Conservation (phyloP, 2,113 vertebrate species). For the Thunnus thynnus region DNA sequence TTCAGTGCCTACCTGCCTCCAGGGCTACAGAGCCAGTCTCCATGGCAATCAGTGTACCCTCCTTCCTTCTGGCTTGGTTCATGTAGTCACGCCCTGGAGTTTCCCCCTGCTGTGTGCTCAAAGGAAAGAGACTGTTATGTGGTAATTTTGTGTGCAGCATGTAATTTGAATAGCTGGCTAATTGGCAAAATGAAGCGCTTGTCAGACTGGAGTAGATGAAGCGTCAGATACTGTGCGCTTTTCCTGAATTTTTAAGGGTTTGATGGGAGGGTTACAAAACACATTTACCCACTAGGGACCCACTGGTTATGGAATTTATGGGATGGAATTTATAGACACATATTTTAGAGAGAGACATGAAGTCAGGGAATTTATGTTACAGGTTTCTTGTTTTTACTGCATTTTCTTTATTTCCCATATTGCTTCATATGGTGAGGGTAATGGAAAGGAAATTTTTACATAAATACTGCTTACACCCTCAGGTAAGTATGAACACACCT, state of each 20-base stretch:
- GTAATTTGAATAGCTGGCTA: slow-evolving; percentile 65
- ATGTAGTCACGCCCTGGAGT: slow-evolving; percentile 57
- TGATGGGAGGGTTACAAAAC: slow-evolving; percentile 8
- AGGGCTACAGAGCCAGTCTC: background rate
- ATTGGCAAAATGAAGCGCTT: slow-evolving; percentile 49
- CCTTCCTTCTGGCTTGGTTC: slow-evolving; percentile 29
- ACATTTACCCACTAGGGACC: background rate
- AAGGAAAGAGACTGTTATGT: slow-evolving; percentile 65
- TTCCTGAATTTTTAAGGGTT: background rate
- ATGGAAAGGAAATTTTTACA: background rate
- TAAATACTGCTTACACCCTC: background rate
- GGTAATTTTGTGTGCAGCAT: slow-evolving; percentile 57
- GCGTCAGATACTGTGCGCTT: slow-evolving; percentile 8
- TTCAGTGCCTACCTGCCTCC: slow-evolving; percentile 7
- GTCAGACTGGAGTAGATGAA: slow-evolving; percentile 40
- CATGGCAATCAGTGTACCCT: slow-evolving; percentile 28
- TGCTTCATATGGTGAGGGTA: too few relatives aligned
- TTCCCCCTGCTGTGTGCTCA: slow-evolving; percentile 46
- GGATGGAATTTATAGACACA: background rate
- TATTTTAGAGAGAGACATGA: slow-evolving; percentile 2
- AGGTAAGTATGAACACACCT: slow-evolving; percentile 15
- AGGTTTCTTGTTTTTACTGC: background rate
- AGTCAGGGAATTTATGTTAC: background rate
- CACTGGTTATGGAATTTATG: slow-evolving; percentile 30
- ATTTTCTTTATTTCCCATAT: background rate